These are phyloP conservation scores for Idaea biselata DNA, from an alignment of 2,888 invertebrate species.

Conservation along the genomic window DNA sequence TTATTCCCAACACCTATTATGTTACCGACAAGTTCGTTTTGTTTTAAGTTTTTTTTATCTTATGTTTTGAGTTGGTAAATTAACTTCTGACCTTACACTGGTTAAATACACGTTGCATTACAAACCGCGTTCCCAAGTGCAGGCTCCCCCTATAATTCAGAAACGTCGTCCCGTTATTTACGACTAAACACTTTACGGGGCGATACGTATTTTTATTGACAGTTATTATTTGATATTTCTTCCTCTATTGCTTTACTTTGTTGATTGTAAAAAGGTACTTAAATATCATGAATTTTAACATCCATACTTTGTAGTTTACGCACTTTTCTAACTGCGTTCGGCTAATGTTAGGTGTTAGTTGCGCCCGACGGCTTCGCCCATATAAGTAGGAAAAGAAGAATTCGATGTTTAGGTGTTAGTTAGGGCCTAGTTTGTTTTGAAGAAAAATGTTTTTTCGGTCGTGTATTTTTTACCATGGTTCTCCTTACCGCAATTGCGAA, in stretches of 20 bases:
- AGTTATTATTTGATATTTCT: constrained; percentile 65
- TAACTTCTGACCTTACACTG: too few relatives aligned
- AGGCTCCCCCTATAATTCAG: not conserved
- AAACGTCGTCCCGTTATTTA: constrained; percentile 41
- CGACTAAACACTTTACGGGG: constrained; percentile 49
- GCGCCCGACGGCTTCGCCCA: too few relatives aligned
- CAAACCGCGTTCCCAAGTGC: not conserved
- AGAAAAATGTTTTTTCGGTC: too few relatives aligned
- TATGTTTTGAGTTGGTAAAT: too few relatives aligned
- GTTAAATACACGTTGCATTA: not conserved
- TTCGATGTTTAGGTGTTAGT: too few relatives aligned
- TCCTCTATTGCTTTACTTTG: constrained; percentile 54
- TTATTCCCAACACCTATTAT: too few relatives aligned
- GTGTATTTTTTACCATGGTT: too few relatives aligned
- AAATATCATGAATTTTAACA: constrained; percentile 14
- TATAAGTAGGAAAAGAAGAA: too few relatives aligned
- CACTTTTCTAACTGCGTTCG: not conserved
- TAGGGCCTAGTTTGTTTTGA: too few relatives aligned
- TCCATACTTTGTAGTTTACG: not conserved
- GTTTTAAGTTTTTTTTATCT: too few relatives aligned
- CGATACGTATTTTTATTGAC: constrained; percentile 59
- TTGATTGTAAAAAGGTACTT: constrained; percentile 32
- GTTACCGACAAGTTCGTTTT: too few relatives aligned
- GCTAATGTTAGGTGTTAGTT: constrained; percentile 5
- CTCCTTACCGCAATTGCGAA: too few relatives aligned